Percentiles rank a stretch among this genome's conserved stretches.
These are phyloP conservation scores for Cremastinae sp. DNA, from an alignment of 2,888 invertebrate species.

Conservation along the genomic window DNA sequence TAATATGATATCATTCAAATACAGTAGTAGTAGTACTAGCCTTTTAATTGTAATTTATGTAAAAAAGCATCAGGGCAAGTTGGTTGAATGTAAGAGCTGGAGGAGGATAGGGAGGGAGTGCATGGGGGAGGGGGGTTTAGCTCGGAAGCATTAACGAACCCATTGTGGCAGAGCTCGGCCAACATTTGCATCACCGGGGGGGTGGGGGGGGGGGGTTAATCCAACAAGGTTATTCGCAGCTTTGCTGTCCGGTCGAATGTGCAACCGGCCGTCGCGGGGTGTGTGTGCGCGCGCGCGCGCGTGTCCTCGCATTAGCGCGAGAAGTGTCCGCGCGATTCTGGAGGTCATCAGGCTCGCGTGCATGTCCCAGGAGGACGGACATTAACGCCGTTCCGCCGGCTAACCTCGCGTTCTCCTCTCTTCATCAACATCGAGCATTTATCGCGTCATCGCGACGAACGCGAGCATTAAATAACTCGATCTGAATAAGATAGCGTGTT, in stretches of 20 bases:
- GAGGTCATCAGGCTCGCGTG: slow-evolving; percentile 44
- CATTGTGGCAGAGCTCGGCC: slow-evolving; percentile 75
- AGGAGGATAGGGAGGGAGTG: slow-evolving; percentile 10
- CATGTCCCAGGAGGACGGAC: slow-evolving; percentile 42
- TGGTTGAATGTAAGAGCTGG: no score
- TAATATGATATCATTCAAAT: no score
- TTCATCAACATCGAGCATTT: slow-evolving; percentile 58
- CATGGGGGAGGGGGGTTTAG: slow-evolving; percentile 67
- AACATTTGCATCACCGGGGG: slow-evolving; percentile 74
- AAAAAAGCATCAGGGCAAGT: no score
- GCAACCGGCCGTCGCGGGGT: not conserved
- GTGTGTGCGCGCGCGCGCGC: not conserved
- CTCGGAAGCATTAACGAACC: slow-evolving; percentile 76
- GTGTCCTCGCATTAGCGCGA: slow-evolving; percentile 16
- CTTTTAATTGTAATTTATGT: no score
- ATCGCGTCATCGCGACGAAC: slow-evolving; percentile 39
- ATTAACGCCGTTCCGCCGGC: slow-evolving; percentile 40
- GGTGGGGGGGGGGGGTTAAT: no score
- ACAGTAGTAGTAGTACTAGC: no score
- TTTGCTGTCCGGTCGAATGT: slow-evolving; percentile 62
- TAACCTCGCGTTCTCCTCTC: slow-evolving; percentile 50
- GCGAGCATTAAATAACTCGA: not conserved
- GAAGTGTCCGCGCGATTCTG: slow-evolving; percentile 27
- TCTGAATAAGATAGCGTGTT: not conserved
- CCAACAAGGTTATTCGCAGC: slow-evolving; percentile 69